A percentile compares a stretch with the other conserved stretches of the same genome.
These are phyloP conservation scores for Eristalis intricaria DNA, from an alignment of 2,888 invertebrate species.

Conservation along the genomic window DNA sequence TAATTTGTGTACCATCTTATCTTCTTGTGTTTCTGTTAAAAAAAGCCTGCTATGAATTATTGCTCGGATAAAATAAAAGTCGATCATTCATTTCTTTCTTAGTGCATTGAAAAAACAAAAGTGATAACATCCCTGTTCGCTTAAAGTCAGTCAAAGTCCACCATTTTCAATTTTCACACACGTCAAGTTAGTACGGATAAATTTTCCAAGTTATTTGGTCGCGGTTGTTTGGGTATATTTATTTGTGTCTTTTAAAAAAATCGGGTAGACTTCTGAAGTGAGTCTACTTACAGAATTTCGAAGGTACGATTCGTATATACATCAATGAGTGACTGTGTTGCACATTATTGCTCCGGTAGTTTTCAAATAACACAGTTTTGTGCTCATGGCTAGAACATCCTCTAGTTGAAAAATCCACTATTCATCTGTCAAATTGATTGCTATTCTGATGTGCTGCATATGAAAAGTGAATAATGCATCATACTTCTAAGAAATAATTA, in stretches of 20 bases:
- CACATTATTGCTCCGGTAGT: neutral
- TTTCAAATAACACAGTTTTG: conserved; percentile 13
- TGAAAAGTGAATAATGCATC: conserved; percentile 25
- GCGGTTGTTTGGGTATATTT: conserved; percentile 68
- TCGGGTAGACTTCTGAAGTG: conserved; percentile 31
- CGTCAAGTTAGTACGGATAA: conserved; percentile 69
- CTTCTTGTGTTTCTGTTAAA: too few relatives aligned
- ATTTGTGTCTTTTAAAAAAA: conserved; percentile 49
- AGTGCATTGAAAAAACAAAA: neutral
- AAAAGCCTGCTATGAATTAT: too few relatives aligned
- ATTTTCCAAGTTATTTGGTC: conserved; percentile 63
- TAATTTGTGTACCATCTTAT: too few relatives aligned
- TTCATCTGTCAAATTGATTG: conserved; percentile 58
- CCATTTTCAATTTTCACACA: conserved; percentile 73
- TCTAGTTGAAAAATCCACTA: conserved; percentile 31
- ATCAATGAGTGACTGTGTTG: neutral
- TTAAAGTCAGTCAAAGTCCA: conserved; percentile 57
- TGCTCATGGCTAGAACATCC: conserved; percentile 49
- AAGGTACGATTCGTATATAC: conserved; percentile 50
- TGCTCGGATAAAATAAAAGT: too few relatives aligned
- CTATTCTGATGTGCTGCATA: conserved; percentile 28
- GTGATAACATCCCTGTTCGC: conserved; percentile 34
- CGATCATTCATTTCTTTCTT: too few relatives aligned
- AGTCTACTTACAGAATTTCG: conserved; percentile 24
- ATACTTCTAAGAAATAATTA: conserved; percentile 5